Percentiles rank a stretch among this genome's conserved stretches.
These are phyloP conservation scores for Oscheius myriophilus DNA, from an alignment of 2,888 invertebrate genomes.

Conservation along the genomic window DNA sequence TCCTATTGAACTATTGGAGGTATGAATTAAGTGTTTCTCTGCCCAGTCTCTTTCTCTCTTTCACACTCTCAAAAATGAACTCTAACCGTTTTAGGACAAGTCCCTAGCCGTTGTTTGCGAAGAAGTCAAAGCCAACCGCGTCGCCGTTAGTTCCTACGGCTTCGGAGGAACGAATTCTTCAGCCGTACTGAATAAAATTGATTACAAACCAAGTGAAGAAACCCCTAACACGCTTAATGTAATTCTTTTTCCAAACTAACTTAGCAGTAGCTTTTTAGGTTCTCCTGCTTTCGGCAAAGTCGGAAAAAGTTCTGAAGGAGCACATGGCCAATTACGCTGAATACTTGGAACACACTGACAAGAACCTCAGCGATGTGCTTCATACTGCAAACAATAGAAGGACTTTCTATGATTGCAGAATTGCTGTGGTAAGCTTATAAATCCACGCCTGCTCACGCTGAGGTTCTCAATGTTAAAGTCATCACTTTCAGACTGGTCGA, in stretches of 20 bases:
- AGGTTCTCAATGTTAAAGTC: not conserved
- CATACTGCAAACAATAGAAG: conserved; percentile 44
- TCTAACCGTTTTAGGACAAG: conserved; percentile 27
- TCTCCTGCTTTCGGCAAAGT: conserved; percentile 50
- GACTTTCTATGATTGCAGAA: conserved; percentile 39
- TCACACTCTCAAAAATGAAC: too few relatives aligned
- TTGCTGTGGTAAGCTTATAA: conserved; percentile 32
- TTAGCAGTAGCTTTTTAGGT: conserved; percentile 21
- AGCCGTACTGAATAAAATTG: conserved; percentile 40
- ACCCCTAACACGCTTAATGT: conserved; percentile 10
- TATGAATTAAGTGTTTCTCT: not conserved
- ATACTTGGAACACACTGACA: conserved; percentile 36
- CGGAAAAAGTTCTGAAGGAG: conserved; percentile 35
- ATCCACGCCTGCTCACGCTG: too few relatives aligned
- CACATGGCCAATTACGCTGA: conserved; percentile 37
- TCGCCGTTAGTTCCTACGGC: conserved; percentile 53
- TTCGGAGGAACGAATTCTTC: conserved; percentile 56
- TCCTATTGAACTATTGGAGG: conserved; percentile 43
- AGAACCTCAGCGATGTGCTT: conserved; percentile 39
- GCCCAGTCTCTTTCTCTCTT: not conserved
- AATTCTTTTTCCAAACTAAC: not conserved
- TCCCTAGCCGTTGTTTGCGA: conserved; percentile 48
- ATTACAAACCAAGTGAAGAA: not conserved
- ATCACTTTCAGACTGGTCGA: conserved; percentile 28
- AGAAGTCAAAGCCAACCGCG: conserved; percentile 39